Evolutionary conservation across 2,888 invertebrate genomes (phyloP), one percentile per base, ranked within the genome.

Genomic region (Pollenia griseotomentosa): DNA sequence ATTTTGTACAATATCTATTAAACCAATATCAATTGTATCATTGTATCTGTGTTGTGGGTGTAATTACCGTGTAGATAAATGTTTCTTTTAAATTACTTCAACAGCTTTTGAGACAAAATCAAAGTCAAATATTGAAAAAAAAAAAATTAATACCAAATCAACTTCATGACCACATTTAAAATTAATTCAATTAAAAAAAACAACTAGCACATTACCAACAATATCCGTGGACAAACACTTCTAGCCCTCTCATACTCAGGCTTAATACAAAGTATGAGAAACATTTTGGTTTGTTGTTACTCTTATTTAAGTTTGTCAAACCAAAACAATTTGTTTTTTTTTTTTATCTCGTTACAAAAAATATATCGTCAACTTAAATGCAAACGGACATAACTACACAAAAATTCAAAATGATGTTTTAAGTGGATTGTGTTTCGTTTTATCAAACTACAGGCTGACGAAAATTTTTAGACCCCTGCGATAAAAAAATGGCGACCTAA

Each of bases 101-200:
- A 46, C 12, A 19, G 7, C 16, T n/a, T 16, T 53, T 16, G 7
- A 33, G 33, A 33, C 33, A 33, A 33, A 33, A 33, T 33, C 33
- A 33, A 33, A 33, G 33, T 16, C 9, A 53, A 66, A 51, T 33
- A 33, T 23, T 10, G n/a, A 23, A 6, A 11, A n/a, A 74, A 46
- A 68, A 59, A 79, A 59, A 79, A 59, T 68, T 33, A 61, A 75
- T 48, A 79, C 57, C 12, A 79, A 79, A 59, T 68, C 66, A 57
- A 78, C 68, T 68, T 78, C 78, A 78, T 70, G 79, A 70, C 79
- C 68, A 70, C 57, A 79, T 79, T 68, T 61, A 59, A 79, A 79
- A 79, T 61, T 33, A 79, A 70, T 79, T 59, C 68, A 65, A 65
- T 65, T 65, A 16, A 44, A 63, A 63, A 57, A 16, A 16, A 44